Percentiles rank a stretch among this genome's conserved stretches.
Conservation (phyloP, 2,113 vertebrate species). For the Collichthys lucidus region DNA sequence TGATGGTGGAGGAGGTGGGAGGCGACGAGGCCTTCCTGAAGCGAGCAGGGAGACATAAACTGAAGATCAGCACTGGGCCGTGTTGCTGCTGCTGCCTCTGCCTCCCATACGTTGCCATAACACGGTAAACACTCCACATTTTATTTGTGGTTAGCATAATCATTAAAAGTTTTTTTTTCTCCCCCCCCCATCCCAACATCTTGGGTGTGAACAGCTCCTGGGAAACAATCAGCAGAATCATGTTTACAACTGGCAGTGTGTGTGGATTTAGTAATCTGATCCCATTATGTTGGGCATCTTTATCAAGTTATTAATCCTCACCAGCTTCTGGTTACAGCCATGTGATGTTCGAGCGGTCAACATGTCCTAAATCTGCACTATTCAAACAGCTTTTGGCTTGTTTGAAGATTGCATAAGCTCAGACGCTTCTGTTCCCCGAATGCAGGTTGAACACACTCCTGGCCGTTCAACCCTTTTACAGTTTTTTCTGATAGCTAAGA, state of each 20-base stretch:
- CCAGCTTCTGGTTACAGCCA: neutral
- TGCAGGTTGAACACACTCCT: conserved; percentile 28
- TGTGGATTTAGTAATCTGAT: neutral
- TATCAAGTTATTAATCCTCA: neutral
- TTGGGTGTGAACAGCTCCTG: neutral
- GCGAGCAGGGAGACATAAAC: conserved; percentile 72
- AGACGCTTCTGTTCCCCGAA: neutral
- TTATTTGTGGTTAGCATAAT: neutral
- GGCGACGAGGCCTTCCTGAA: conserved; percentile 85
- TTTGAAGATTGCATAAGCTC: conserved; percentile 32
- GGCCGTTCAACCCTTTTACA: conserved; percentile 50
- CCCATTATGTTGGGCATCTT: neutral
- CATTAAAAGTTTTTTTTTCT: too few species aligned
- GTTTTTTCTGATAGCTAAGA: too few species aligned
- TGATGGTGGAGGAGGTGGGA: conserved; percentile 90
- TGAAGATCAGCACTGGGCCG: conserved; percentile 87
- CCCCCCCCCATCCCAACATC: neutral
- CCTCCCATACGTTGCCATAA: conserved; percentile 84
- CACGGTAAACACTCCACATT: conserved; percentile 77
- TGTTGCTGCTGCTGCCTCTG: conserved; percentile 90
- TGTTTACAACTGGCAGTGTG: neutral
- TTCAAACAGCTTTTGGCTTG: neutral
- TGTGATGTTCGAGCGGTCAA: neutral
- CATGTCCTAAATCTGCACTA: too few species aligned
- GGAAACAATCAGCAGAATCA: neutral